A percentile compares a stretch with the other conserved stretches of the same genome.
Evolutionary conservation across 64 coral and sea anemone genomes (phyloP).

Genomic region (Pocillopora damicornis): DNA sequence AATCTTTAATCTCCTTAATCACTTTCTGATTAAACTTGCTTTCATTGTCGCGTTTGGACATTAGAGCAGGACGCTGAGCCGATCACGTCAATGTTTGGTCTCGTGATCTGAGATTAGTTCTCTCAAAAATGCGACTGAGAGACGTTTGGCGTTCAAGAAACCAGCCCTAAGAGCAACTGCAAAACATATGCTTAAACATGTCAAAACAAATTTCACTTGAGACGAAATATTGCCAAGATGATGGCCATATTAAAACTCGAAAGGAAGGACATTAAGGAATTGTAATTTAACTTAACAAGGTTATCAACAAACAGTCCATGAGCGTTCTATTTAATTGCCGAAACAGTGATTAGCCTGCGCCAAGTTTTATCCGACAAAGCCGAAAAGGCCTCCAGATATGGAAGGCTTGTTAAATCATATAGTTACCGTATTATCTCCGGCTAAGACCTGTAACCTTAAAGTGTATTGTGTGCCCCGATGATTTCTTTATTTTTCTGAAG

Average conservation of each 20-base stretch:
- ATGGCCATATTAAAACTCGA: neutral
- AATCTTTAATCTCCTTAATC: neutral
- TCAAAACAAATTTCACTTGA: neutral
- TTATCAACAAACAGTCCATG: neutral
- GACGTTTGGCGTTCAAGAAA: neutral
- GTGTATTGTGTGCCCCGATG: neutral
- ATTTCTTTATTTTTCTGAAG: conserved; percentile 23
- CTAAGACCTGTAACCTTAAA: neutral
- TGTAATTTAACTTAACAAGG: neutral
- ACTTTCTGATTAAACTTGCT: conserved; percentile 3
- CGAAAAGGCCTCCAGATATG: neutral
- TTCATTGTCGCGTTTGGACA: neutral
- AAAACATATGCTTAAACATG: neutral
- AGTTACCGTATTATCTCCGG: neutral
- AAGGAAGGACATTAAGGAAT: neutral
- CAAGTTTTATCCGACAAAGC: neutral
- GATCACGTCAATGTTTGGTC: neutral
- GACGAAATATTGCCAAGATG: neutral
- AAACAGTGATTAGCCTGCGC: neutral
- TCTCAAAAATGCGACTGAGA: neutral
- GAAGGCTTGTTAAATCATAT: neutral
- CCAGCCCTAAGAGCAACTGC: neutral
- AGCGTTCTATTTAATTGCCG: neutral
- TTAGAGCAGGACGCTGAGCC: neutral
- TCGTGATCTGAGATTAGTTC: neutral